These are phyloP conservation scores for Maniola jurtina DNA, from an alignment of 1,140 invertebrate genomes.

Conservation along the genomic window DNA sequence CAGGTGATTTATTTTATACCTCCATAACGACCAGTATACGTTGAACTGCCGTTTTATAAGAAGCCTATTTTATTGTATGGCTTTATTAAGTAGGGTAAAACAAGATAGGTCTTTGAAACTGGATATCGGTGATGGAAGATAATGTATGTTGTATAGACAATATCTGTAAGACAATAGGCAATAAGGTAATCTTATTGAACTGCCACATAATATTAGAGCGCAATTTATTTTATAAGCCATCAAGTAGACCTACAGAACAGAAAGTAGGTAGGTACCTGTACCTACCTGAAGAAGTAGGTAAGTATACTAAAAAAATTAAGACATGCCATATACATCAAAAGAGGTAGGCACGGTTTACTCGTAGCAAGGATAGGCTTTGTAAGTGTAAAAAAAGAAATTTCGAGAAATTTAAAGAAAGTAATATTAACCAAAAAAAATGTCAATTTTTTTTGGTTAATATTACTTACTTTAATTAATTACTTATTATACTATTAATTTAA, in stretches of 20 bases:
- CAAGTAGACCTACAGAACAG: conserved; percentile 5
- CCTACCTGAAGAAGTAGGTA: no score
- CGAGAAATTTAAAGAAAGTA: no score
- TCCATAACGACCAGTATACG: conserved; percentile 36
- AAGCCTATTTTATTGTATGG: conserved; percentile 4
- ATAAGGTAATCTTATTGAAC: conserved; percentile 24
- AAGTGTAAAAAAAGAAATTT: no score
- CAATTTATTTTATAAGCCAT: conserved; percentile 5
- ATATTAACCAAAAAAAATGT: no score
- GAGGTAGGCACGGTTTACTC: no score
- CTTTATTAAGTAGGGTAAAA: conserved; percentile 12
- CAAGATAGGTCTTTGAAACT: conserved; percentile 21
- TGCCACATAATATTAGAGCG: conserved; percentile 13
- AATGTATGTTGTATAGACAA: conserved; percentile 47
- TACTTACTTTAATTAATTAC: no score
- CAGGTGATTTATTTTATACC: conserved; percentile 55
- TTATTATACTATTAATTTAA: no score
- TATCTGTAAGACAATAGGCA: conserved; percentile 52
- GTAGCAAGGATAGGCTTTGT: no score
- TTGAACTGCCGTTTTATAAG: conserved; percentile 18
- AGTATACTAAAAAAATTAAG: no score
- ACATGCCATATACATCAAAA: neutral
- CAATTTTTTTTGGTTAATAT: no score
- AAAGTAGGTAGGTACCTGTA: neutral
- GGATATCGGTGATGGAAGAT: conserved; percentile 30